Percentiles rank a stretch among this genome's conserved stretches.
Evolutionary conservation across 2,888 invertebrate species (phyloP).

Genomic region (Himalopsyche japonica): DNA sequence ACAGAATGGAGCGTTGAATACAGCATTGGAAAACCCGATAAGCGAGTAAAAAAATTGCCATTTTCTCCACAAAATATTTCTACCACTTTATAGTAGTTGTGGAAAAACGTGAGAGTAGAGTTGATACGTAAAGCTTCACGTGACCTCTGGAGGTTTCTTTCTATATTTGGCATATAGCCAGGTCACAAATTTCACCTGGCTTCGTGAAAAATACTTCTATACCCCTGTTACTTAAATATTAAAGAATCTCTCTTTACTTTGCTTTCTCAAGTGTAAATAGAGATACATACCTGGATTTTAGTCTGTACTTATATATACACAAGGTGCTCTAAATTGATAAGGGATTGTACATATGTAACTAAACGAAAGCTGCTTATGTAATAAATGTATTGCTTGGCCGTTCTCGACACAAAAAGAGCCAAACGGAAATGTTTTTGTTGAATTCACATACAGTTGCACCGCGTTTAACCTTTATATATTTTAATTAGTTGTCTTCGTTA

Average conservation of each 20-base stretch:
- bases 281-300: neutral
- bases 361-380: no score
- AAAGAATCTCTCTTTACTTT: neutral
- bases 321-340: neutral
- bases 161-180: neutral
- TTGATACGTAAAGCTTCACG: neutral
- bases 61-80: neutral
- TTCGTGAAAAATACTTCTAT: neutral
- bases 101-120: neutral
- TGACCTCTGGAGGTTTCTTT: neutral
- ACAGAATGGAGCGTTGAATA: no score
- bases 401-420: no score
- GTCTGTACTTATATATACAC: neutral
- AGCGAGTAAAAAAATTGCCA: neutral
- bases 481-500: no score
- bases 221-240: neutral
- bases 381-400: no score
- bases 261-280: neutral
- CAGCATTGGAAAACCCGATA: no score
- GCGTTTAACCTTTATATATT: no score
- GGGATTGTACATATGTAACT: no score
- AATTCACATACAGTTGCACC: no score
- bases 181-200: neutral
- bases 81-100: neutral
- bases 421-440: no score